phyloP scores from a whole-genome alignment of 2,113 vertebrate species.

The Monarcha castaneiventris region DNA sequence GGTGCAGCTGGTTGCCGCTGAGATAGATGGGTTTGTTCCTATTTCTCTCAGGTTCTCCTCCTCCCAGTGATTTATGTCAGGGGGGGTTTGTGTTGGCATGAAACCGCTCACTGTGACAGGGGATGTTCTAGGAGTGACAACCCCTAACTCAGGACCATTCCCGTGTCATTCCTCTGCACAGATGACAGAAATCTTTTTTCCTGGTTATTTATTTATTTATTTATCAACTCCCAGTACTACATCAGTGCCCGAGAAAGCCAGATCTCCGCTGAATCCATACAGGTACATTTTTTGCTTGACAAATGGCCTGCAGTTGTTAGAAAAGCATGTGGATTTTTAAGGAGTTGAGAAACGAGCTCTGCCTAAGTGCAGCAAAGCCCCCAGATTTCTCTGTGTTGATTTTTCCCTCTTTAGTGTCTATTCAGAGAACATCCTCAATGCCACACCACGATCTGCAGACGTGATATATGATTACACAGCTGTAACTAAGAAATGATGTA shows the following conservation, averaged over 20 bases:
- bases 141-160: background rate
- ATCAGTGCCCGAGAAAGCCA: background rate
- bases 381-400: background rate
- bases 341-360: background rate
- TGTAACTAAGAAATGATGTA: conserved; percentile 39
- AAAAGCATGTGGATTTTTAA: background rate
- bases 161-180: background rate
- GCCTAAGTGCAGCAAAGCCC: background rate
- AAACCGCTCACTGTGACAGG: background rate
- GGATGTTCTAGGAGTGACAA: background rate
- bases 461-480: conserved; percentile 38
- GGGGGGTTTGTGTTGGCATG: background rate
- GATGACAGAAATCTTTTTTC: background rate
- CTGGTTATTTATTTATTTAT: conserved; percentile 15
- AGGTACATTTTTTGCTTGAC: background rate
- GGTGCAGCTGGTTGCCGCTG: background rate
- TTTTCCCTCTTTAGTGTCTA: conserved; percentile 20
- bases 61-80: background rate
- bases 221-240: background rate
- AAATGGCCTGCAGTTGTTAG: background rate
- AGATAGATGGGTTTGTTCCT: background rate
- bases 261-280: background rate
- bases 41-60: background rate
- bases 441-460: background rate
- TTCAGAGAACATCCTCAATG: conserved; percentile 3